Evolutionary conservation across 2,797 vertebrate species (phyloP), one percentile per base, ranked within the genome.

Genomic region (Epinephelus malabaricus): DNA sequence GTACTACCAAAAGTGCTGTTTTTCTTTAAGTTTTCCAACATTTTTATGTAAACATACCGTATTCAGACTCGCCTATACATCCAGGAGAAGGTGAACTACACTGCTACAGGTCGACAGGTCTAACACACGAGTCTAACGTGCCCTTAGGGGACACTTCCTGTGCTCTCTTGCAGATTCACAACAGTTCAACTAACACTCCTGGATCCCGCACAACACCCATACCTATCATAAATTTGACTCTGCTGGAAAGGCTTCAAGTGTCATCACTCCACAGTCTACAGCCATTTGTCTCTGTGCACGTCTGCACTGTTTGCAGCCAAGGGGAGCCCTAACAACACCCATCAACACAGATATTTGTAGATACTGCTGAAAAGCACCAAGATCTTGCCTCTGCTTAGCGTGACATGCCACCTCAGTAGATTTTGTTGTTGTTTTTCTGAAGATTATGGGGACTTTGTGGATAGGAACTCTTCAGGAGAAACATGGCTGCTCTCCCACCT

Each of bases 151-250:
- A 89, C 89, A 91, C 86, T 89, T 92, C 86, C 84, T 69, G 77
- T 72, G 77, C 79, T 86, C 77, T 83, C 78, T 84, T 68, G 74
- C 79, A 88, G 86, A 78, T 86, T 82, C 87, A 89, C 82, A 83
- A 85, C 82, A 84, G 83, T 80, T 88, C 88, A 59, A 68, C 87
- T 83, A 92, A 92, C 88, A 89, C 90, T 86, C 84, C 77, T 89
- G 88, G 88, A 89, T 74, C 82, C 73, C 18, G 71, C 74, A 61
- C 86, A 78, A 86, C 88, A 80, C 72, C 83, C 89, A 88, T 89
- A 86, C 86, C 92, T 86, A 73, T 87, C 87, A 90, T 92, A 87
- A 87, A 92, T 92, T 54, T 87, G 86, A 90, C 85, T 89, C 87
- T 66, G 76, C 85, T 89, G 89, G 86, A 90, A 91, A 81, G 73